Evolutionary conservation across 2,797 vertebrate genomes (phyloP).

Genomic region (Helostoma temminkii): DNA sequence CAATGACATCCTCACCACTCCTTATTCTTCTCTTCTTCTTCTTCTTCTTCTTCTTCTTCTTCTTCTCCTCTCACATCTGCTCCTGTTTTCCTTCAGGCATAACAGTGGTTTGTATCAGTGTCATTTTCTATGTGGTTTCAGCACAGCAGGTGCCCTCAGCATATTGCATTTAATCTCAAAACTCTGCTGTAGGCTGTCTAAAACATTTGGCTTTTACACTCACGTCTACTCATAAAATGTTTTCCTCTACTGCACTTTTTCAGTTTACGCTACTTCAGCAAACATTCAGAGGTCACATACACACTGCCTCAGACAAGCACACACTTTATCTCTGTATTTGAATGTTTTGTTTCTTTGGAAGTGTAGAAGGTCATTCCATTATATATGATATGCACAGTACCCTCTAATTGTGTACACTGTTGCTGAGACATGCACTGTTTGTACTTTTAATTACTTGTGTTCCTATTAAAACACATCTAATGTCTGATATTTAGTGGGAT

Average conservation of each 20-base stretch:
- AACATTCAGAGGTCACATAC: constrained; percentile 6
- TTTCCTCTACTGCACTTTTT: constrained; percentile 21
- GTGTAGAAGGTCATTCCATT: constrained; percentile 14
- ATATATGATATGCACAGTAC: constrained; percentile 1
- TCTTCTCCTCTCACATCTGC: constrained; percentile 28
- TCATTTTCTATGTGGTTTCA: constrained; percentile 8
- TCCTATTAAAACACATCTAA: constrained; percentile 8
- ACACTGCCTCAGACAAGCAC: background rate
- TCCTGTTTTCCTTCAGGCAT: background rate
- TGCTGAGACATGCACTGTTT: background rate
- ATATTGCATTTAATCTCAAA: constrained; percentile 18
- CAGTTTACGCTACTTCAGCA: constrained; percentile 11
- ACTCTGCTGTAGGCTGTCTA: no score
- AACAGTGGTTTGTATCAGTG: constrained; percentile 31
- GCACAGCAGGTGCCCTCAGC: constrained; percentile 31
- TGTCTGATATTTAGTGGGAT: constrained; percentile 2
- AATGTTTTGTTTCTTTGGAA: background rate
- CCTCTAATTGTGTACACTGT: no score
- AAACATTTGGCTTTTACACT: constrained; percentile 15
- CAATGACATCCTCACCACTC: no score
- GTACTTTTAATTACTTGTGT: constrained; percentile 1
- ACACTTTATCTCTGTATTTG: background rate
- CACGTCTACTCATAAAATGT: background rate
- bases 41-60: no score
- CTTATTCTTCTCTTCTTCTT: no score